Conservation (phyloP, 30 jellyfish, hydroid and myxozoan species). For the Pseudorhiza aurosa region DNA sequence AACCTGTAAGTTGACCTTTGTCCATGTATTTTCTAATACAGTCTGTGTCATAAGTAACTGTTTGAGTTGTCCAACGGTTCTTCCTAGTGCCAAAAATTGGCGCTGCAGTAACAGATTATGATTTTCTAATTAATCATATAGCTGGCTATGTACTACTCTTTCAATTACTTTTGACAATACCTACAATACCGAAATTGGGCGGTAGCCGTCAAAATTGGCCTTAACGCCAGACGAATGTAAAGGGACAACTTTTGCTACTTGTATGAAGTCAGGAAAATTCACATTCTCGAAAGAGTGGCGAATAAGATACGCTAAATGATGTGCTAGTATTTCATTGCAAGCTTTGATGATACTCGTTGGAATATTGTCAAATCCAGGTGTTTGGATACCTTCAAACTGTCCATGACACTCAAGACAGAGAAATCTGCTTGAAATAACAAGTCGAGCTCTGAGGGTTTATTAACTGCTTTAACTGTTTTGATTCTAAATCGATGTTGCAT, state of each 20-base stretch:
- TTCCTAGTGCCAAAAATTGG: conserved; percentile 33
- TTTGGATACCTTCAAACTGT: neutral
- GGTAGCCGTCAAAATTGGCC: conserved; percentile 32
- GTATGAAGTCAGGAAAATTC: conserved; percentile 24
- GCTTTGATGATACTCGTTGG: neutral
- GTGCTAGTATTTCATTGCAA: conserved; percentile 10
- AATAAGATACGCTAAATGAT: neutral
- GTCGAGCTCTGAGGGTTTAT: too few relatives aligned
- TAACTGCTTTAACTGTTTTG: too few relatives aligned
- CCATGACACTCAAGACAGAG: conserved; percentile 22
- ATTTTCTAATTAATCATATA: conserved; percentile 14
- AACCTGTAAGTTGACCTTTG: conserved; percentile 18
- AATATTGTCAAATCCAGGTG: conserved; percentile 18
- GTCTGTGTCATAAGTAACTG: conserved; percentile 34
- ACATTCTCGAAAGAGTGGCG: conserved; percentile 20
- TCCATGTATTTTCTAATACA: conserved; percentile 26
- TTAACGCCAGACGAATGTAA: conserved; percentile 11
- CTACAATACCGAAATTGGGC: too few relatives aligned
- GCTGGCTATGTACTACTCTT: conserved; percentile 21
- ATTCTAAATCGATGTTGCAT: too few relatives aligned
- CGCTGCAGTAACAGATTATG: conserved; percentile 16
- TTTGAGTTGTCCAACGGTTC: conserved; percentile 25
- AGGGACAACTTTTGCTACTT: conserved; percentile 33
- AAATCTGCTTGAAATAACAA: too few relatives aligned
- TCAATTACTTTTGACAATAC: neutral